phyloP scores from a whole-genome alignment of 2,888 invertebrate species.

The Hoplodrina ambigua region DNA sequence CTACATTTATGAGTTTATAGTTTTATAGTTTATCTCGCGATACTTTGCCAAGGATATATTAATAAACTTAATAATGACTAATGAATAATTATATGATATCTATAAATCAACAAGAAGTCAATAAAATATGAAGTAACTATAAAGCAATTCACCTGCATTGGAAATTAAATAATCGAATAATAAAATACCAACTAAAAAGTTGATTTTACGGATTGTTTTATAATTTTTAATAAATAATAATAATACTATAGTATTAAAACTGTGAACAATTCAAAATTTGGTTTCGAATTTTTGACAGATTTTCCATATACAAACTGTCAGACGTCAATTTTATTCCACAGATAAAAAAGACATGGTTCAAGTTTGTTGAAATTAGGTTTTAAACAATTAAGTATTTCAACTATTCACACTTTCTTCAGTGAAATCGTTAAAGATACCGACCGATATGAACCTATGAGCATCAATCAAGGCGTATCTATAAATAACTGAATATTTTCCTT shows the following conservation, averaged over 20 bases:
- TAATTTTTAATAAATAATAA: no score
- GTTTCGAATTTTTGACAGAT: no score
- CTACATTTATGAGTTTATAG: constrained; percentile 6
- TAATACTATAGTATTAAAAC: no score
- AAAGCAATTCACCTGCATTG: constrained; percentile 15
- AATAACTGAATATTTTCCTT: constrained; percentile 43
- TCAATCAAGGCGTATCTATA: constrained; percentile 11
- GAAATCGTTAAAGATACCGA: constrained; percentile 29
- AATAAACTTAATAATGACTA: constrained; percentile 13
- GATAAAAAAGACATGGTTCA: no score
- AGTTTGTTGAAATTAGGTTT: no score
- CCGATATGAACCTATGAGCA: neutral
- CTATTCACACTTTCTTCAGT: constrained; percentile 40
- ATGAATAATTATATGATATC: constrained; percentile 20
- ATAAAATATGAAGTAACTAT: constrained; percentile 26
- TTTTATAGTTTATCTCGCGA: constrained; percentile 35
- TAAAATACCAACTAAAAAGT: no score
- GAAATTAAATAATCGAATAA: neutral
- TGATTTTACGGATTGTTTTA: no score
- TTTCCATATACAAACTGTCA: no score
- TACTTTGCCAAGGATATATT: constrained; percentile 41
- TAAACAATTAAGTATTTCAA: neutral
- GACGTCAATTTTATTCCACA: no score
- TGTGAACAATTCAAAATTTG: no score
- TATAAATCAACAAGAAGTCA: constrained; percentile 18